These are phyloP conservation scores for Plodia interpunctella DNA, from an alignment of 1,140 invertebrate species.

Conservation along the genomic window DNA sequence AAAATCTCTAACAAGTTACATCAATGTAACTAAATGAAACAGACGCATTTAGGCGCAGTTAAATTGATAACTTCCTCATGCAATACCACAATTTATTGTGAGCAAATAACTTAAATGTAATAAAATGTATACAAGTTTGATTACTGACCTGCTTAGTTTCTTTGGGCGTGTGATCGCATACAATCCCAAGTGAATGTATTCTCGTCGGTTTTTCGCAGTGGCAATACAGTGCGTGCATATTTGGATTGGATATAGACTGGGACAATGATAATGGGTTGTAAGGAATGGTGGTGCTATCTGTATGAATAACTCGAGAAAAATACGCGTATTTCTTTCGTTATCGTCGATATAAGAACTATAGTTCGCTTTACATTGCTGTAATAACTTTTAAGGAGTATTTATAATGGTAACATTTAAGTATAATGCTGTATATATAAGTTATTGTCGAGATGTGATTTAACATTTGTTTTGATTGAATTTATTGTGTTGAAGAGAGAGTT, in stretches of 20 bases:
- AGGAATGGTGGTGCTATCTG: constrained; percentile 63
- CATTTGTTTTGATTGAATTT: neutral
- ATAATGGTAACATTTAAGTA: neutral
- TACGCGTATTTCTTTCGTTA: neutral
- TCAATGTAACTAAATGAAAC: too few species aligned
- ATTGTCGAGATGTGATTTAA: neutral
- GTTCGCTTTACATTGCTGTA: neutral
- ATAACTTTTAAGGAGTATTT: neutral
- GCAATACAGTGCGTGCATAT: neutral
- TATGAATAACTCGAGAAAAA: constrained; percentile 18
- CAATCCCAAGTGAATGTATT: neutral
- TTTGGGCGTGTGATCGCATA: too few species aligned
- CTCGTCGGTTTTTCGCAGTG: neutral
- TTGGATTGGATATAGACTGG: neutral
- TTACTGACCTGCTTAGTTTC: too few species aligned
- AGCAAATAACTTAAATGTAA: too few species aligned
- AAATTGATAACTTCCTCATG: too few species aligned
- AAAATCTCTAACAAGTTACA: too few species aligned
- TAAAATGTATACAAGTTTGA: too few species aligned
- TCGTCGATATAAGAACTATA: neutral
- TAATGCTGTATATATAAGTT: neutral
- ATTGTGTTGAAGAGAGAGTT: too few species aligned
- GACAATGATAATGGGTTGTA: constrained; percentile 29
- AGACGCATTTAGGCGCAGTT: too few species aligned
- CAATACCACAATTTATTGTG: too few species aligned